phyloP scores from a whole-genome alignment of 2,888 invertebrate species.

The Catocala nupta region DNA sequence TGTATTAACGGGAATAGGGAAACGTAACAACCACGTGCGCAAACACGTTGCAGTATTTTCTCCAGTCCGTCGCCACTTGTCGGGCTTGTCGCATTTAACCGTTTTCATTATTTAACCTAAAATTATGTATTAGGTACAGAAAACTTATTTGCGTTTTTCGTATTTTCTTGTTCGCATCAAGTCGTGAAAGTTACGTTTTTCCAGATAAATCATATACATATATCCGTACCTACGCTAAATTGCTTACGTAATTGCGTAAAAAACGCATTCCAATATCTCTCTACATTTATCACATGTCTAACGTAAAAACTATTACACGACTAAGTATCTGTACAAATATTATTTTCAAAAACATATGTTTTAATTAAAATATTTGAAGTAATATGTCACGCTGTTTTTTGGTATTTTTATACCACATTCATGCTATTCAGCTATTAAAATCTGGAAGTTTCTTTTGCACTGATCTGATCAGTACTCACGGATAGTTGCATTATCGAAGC shows the following conservation, averaged over 20 bases:
- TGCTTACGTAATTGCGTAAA: slow-evolving; percentile 15
- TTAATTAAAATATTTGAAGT: slow-evolving; percentile 14
- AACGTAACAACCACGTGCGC: slow-evolving; percentile 45
- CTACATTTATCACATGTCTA: slow-evolving; percentile 9
- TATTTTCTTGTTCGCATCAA: too few relatives aligned
- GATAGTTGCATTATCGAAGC: slow-evolving; percentile 33
- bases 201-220: slow-evolving; percentile 16
- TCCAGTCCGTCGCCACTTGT: neutral
- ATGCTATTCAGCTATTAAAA: slow-evolving; percentile 11
- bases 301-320: slow-evolving; percentile 7
- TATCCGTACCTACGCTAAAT: slow-evolving; percentile 19
- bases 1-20: slow-evolving; percentile 52
- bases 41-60: slow-evolving; percentile 38
- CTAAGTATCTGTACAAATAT: slow-evolving; percentile 3
- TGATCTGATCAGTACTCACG: slow-evolving; percentile 9
- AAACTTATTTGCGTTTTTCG: too few relatives aligned
- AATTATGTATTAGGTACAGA: neutral
- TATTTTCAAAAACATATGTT: slow-evolving; percentile 10
- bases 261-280: slow-evolving; percentile 5
- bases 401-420: slow-evolving; percentile 10
- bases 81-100: neutral
- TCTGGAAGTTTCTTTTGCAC: slow-evolving; percentile 30
- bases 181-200: neutral
- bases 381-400: slow-evolving; percentile 6
- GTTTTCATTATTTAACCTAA: slow-evolving; percentile 6